Evolutionary conservation across 2,113 vertebrate species (phyloP), one percentile per base, ranked within the genome.

Genomic region (Paracanthobrama guichenoti): DNA sequence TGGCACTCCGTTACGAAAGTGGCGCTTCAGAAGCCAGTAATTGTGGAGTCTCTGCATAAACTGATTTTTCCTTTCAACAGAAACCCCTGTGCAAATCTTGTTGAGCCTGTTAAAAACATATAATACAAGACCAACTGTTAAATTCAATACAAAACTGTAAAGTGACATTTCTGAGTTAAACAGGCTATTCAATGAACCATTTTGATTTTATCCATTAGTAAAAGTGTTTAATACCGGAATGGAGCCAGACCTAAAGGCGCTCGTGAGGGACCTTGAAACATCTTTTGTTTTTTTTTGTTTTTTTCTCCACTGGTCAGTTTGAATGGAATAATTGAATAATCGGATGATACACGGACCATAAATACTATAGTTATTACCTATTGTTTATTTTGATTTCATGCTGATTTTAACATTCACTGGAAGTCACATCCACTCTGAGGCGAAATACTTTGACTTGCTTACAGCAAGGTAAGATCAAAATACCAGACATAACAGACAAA

Each of bases 11-110:
- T 99, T 99, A 88, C 97, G 94, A 0, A 97, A 97, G 93, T 99
- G 98, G 24, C 98, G 94, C 89, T 99, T 99, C 88, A 99, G 91
- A 85, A 99, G 93, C 98, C 98, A 99, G 91, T 98, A 99, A 92
- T 93, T 99, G 92, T 99, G 98, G 81, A 99, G 96, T 90, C 97
- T 93, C 92, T 98, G 97, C 96, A 99, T 97, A 92, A 99, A 99
- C 90, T 99, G 97, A 91, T 94, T 99, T 92, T 99, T 99, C 91
- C 96, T 96, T 92, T 98, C 98, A 89, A 99, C 92, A 84, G 95
- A 95, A 16, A 98, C 95, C 81, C 97, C 96, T 50, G 95, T 98
- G 94, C 96, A 98, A 91, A 99, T 97, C 92, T 98, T 99, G 93
- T 96, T 98, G 88, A 99, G 93, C 95, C 98, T 99, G 93, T 85